phyloP scores from a whole-genome alignment of 1,140 invertebrate species.

The Ceratina australensis region DNA sequence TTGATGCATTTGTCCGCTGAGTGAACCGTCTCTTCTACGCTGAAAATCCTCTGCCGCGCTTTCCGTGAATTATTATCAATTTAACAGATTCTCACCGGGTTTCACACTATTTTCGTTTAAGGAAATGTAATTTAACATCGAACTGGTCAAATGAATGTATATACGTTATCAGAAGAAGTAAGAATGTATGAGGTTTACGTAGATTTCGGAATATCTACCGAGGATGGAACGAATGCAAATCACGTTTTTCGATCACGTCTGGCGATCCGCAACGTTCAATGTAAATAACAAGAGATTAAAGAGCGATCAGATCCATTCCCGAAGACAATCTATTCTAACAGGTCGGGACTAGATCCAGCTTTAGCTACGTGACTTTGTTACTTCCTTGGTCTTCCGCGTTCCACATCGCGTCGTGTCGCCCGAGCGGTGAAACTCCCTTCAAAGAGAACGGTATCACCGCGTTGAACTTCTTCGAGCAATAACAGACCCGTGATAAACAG shows the following conservation, averaged over 20 bases:
- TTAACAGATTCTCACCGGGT: no score
- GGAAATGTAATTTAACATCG: no score
- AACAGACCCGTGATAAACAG: no score
- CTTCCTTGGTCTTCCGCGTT: conserved; percentile 26
- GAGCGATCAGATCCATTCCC: conserved; percentile 2
- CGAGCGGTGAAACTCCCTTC: conserved; percentile 20
- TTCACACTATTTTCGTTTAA: no score
- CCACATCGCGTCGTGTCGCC: conserved; percentile 26
- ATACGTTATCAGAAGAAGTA: no score
- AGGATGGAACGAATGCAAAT: background rate
- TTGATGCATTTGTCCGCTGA: background rate
- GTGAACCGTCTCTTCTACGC: background rate
- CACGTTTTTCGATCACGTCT: background rate
- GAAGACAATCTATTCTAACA: background rate
- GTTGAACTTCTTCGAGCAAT: background rate
- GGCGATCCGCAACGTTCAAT: background rate
- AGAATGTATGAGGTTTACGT: no score
- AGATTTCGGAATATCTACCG: no score
- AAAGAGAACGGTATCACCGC: background rate
- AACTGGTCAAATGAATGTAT: no score
- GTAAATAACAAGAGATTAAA: conserved; percentile 31
- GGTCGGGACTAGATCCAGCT: conserved; percentile 15
- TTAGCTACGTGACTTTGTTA: conserved; percentile 20
- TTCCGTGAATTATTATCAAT: no score
- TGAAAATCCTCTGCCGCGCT: no score